phyloP scores from a whole-genome alignment of 37 sponge, comb jelly and placozoan genomes.

The Dysidea cf. avara region DNA sequence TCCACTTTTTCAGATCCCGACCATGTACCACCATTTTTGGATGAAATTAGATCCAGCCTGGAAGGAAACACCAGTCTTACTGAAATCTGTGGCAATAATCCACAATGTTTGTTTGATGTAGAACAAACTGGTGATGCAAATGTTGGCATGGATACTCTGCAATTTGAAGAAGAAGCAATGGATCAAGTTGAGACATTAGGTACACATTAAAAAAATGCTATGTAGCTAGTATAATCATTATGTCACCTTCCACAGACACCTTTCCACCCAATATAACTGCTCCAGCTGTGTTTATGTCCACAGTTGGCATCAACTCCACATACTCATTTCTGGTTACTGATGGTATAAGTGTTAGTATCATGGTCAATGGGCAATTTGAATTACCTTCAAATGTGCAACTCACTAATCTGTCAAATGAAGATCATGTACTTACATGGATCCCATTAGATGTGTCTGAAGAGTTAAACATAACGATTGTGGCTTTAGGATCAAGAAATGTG shows the following conservation, averaged over 20 bases:
- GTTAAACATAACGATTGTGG: slow-evolving; percentile 8
- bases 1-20: slow-evolving; percentile 40
- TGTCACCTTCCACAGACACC: background rate
- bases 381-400: background rate
- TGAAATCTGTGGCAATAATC: slow-evolving; percentile 24
- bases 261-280: slow-evolving; percentile 12
- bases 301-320: background rate
- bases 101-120: slow-evolving; percentile 55
- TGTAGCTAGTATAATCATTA: too few species aligned
- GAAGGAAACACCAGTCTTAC: slow-evolving; percentile 5
- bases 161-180: background rate
- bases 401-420: background rate
- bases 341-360: background rate
- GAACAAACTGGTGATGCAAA: slow-evolving; percentile 42
- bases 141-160: slow-evolving; percentile 34
- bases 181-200: background rate
- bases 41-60: slow-evolving; percentile 17
- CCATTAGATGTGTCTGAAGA: background rate
- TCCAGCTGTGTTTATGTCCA: too few species aligned
- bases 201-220: background rate
- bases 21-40: slow-evolving; percentile 49
- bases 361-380: background rate
- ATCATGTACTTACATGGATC: slow-evolving; percentile 29
- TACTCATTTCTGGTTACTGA: background rate
- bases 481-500: slow-evolving; percentile 23